Evolutionary conservation across 1,140 invertebrate species (phyloP), one percentile per base, ranked within the genome.

Genomic region (Hyposmocoma kahamanoa): DNA sequence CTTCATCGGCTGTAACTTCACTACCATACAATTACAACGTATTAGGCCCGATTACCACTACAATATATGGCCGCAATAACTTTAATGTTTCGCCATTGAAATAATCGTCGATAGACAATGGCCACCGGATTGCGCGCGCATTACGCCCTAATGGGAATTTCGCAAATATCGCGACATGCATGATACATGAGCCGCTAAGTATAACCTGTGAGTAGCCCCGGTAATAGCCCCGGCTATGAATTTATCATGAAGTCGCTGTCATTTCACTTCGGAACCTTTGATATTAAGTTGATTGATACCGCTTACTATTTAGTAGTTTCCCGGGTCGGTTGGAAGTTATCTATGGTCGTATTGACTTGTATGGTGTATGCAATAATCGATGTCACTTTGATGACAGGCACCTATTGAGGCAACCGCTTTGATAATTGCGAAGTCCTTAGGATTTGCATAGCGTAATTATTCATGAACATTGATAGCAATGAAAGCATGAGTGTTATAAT

Each of bases 41-140:
- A 74, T 76, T 74, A 72, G 49, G 44, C 34, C 45, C 57, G 64
- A 75, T 76, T 75, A 73, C 53, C 62, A 56, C 53, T 59, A 70
- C 32, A 54, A 63, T 32, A 50, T 41, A 45, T n/a, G n/a, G n/a
- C n/a, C n/a, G n/a, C 63, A 56, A 74, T 76, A 58, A 73, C 45
- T 67, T 65, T 77, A 77, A 75, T 77, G 50, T 47, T 61, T 54
- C 60, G 50, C 47, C 52, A 61, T 75, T 67, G 59, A 50, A 62
- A 63, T 71, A 72, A 72, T 66, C 59, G 56, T 6, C 50, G 52
- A 59, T 59, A 70, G 62, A 68, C 67, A 72, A 72, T 67, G 54
- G n/a, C 47, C 46, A 47, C 51, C 42, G 53, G 55, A 58, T 60
- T 68, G 52, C 54, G 47, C 32, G 50, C 45, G 42, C 28, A 52